Base-by-base conservation (phyloP, 1,140 invertebrate species). In the Ectropis grisescens region DNA sequence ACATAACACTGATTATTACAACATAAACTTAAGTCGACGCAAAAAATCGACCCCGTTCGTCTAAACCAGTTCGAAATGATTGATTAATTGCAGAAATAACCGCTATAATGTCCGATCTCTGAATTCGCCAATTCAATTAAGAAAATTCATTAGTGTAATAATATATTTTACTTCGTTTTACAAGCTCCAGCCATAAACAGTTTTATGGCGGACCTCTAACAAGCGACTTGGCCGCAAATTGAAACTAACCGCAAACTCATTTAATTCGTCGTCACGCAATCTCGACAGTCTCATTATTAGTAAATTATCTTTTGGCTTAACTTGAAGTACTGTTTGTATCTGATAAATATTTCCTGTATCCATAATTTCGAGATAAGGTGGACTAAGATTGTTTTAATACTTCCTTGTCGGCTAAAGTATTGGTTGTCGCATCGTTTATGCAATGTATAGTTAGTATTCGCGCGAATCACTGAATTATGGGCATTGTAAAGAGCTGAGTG, bases 391-490 rank as follows among this genome's bases (percentile, higher is more conserved):
- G 49, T 60, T 69, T 68, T 60, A 71, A 42, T 58, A 56, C 57
- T 70, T 67, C 61, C 61, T 58, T 39, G 40, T 40, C 35, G 33
- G 50, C n/a, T 57, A 51, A 56, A 41, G 58, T 72, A 70, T 68
- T 66, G 54, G 37, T 65, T 66, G 64, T 69, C 58, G 47, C 59
- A 47, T 53, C 46, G 45, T 61, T 67, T 67, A 72, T 58, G 49
- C 47, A 32, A 43, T 14, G 27, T 35, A 44, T 58, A 69, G 62
- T 66, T 60, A 68, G 61, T 52, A 54, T 70, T 68, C 57, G 70
- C 59, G 69, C 61, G 60, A 74, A 71, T 75, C 65, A 62, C 54
- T 67, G 66, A 79, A 64, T 74, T 79, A 79, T 76, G 62, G 54
- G 41, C 49, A 59, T 59, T 69, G 66, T 72, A 58, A 48, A 56